phyloP scores from a whole-genome alignment of 2,888 invertebrate genomes.

The Sarcophaga variegata region DNA sequence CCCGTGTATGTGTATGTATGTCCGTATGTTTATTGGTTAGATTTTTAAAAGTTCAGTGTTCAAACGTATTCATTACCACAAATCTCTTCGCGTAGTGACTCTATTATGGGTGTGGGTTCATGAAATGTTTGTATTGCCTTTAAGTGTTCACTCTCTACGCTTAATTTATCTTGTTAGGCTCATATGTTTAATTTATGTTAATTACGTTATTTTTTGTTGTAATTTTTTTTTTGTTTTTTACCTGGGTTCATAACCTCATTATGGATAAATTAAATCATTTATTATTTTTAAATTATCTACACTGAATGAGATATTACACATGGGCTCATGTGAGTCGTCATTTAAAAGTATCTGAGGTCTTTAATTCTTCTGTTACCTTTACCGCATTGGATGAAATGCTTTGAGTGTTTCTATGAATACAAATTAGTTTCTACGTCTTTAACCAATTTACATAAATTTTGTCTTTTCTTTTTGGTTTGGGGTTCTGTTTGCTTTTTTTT shows the following conservation, averaged over 20 bases:
- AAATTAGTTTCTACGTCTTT: conserved; percentile 16
- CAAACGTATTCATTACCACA: conserved; percentile 10
- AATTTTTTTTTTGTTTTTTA: no score
- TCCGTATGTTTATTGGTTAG: neutral
- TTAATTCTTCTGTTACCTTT: neutral
- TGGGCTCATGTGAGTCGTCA: neutral
- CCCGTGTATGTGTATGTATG: neutral
- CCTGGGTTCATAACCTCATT: no score
- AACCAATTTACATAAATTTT: conserved; percentile 46
- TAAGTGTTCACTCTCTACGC: neutral
- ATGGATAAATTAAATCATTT: neutral
- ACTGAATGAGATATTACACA: neutral
- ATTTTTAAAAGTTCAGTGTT: conserved; percentile 46
- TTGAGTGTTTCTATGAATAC: conserved; percentile 7
- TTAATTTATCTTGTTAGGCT: neutral
- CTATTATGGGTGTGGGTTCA: conserved; percentile 38
- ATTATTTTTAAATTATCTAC: neutral
- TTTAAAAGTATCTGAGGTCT: neutral
- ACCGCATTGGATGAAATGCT: neutral
- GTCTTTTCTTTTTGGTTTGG: neutral
- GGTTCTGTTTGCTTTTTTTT: neutral
- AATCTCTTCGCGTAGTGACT: neutral
- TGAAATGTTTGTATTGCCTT: neutral
- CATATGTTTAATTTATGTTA: conserved; percentile 5
- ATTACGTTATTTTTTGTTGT: neutral